Evolutionary conservation across 2,888 invertebrate genomes (phyloP).

Genomic region (Embidobia sp.): DNA sequence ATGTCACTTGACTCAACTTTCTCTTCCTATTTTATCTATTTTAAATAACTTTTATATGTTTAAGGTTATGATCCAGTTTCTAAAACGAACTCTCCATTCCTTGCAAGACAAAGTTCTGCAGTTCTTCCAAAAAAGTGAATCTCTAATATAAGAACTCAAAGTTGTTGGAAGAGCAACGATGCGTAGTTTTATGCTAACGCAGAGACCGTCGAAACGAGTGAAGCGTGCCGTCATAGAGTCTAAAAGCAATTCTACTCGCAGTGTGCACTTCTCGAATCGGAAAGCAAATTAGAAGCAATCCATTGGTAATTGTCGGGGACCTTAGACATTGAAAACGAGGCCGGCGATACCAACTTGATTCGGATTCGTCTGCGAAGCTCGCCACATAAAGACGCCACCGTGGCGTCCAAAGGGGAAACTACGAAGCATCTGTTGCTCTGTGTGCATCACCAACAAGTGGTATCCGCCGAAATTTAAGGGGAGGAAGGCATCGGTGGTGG

Average conservation of each 20-base stretch:
- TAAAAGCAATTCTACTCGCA: constrained; percentile 37
- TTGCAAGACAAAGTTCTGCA: constrained; percentile 1
- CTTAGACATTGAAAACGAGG: constrained; percentile 2
- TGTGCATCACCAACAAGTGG: constrained; percentile 74
- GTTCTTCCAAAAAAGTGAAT: constrained; percentile 10
- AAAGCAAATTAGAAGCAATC: constrained; percentile 60
- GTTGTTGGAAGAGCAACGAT: constrained; percentile 38
- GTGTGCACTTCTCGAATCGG: constrained; percentile 43
- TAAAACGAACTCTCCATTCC: neutral
- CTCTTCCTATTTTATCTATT: no score
- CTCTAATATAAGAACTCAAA: constrained; percentile 30
- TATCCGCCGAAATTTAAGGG: constrained; percentile 74
- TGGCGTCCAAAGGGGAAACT: no score
- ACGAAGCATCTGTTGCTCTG: constrained; percentile 74
- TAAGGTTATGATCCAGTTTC: neutral
- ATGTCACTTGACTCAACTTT: no score
- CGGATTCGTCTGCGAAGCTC: no score
- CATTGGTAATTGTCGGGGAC: constrained; percentile 50
- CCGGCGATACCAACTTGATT: no score
- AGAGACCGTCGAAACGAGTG: constrained; percentile 12
- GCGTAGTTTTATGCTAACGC: constrained; percentile 41
- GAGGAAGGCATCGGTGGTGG: no score
- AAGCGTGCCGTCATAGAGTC: constrained; percentile 31
- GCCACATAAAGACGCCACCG: no score
- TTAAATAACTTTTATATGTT: no score